Percentiles rank a stretch among this genome's conserved stretches.
Evolutionary conservation across 2,797 vertebrate species (phyloP).

Genomic region (Chlorospingus semifuscus): DNA sequence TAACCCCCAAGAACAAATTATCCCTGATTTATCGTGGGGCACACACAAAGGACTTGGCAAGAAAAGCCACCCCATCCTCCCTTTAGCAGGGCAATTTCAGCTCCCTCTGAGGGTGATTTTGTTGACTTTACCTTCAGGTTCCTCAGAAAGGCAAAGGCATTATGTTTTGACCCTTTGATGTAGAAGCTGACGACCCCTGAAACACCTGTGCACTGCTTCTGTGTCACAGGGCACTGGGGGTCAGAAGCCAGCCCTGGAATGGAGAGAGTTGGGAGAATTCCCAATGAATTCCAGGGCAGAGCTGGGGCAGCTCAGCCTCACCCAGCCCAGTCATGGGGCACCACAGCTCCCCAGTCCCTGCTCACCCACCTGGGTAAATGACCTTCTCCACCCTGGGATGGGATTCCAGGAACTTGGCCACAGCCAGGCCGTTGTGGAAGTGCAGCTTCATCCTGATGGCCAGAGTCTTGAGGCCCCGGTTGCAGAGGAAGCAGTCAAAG

Average conservation of each 20-base stretch:
- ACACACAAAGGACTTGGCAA: neutral
- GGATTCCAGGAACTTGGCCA: slow-evolving; percentile 83
- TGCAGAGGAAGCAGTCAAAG: slow-evolving; percentile 90
- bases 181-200: slow-evolving; percentile 91
- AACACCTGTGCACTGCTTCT: slow-evolving; percentile 87
- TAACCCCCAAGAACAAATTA: neutral
- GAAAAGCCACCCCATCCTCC: neutral
- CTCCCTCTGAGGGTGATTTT: neutral
- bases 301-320: neutral
- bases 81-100: neutral
- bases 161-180: no score
- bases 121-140: slow-evolving; percentile 82
- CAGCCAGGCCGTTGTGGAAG: slow-evolving; percentile 84
- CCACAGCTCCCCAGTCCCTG: neutral
- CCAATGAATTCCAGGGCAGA: neutral
- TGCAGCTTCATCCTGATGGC: slow-evolving; percentile 90
- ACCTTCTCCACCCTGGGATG: slow-evolving; percentile 85
- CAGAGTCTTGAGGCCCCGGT: slow-evolving; percentile 91
- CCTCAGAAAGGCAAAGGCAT: slow-evolving; percentile 83
- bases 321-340: neutral
- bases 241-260: slow-evolving; percentile 87
- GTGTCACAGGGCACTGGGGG: slow-evolving; percentile 85
- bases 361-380: slow-evolving; percentile 85
- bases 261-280: neutral
- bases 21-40: neutral